These are phyloP conservation scores for Andrena dorsata DNA, from an alignment of 2,888 invertebrate genomes.

Conservation along the genomic window DNA sequence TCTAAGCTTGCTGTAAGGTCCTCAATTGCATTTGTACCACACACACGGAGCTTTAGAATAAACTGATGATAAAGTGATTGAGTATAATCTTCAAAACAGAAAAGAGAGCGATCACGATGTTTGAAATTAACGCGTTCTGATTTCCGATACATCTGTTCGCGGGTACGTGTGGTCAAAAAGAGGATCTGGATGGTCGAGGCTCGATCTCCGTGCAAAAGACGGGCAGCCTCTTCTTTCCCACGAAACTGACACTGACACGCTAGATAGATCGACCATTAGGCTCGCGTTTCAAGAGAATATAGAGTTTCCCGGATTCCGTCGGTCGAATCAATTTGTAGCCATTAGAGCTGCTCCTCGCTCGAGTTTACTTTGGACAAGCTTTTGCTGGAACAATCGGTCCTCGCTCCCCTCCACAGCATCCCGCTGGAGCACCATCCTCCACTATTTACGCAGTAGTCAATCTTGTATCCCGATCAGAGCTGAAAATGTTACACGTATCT, in stretches of 20 bases:
- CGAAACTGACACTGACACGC: slow-evolving; percentile 81
- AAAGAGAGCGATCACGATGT: neutral
- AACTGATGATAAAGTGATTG: too few relatives aligned
- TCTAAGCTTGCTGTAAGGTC: too few relatives aligned
- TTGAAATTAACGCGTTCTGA: neutral
- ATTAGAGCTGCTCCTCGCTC: slow-evolving; percentile 76
- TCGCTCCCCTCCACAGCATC: slow-evolving; percentile 22
- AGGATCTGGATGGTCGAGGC: slow-evolving; percentile 24
- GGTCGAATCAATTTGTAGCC: slow-evolving; percentile 84
- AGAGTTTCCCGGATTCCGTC: slow-evolving; percentile 82
- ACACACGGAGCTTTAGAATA: too few relatives aligned
- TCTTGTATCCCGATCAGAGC: slow-evolving; percentile 40
- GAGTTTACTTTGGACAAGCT: slow-evolving; percentile 70
- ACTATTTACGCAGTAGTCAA: slow-evolving; percentile 48
- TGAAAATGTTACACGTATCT: slow-evolving; percentile 18
- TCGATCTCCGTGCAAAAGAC: slow-evolving; percentile 47
- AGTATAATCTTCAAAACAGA: neutral
- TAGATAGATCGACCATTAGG: slow-evolving; percentile 84
- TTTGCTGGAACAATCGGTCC: slow-evolving; percentile 63
- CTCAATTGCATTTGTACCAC: too few relatives aligned
- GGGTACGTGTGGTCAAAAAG: neutral
- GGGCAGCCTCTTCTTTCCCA: slow-evolving; percentile 73
- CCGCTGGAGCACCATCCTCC: slow-evolving; percentile 7
- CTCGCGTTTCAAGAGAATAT: slow-evolving; percentile 81
- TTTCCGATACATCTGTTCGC: neutral